Base-by-base conservation (phyloP, 2,797 vertebrate genomes). In the Aplochiton taeniatus region DNA sequence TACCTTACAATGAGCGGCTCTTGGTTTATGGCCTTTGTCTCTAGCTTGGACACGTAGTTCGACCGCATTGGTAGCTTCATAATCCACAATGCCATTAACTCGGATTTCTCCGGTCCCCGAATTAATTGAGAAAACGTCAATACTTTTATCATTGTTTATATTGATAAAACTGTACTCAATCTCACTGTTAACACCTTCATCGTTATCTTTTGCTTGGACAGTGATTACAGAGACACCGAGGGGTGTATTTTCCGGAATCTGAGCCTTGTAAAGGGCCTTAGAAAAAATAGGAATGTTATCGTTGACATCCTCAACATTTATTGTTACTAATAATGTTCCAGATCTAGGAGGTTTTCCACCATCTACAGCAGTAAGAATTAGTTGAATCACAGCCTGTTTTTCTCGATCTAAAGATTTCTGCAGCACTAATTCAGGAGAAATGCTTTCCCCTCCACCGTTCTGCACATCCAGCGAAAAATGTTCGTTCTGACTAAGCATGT, bases 41-140 rank as follows among this genome's bases (percentile, higher is more conserved):
- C 91, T 94, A 0, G 94, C 96, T 66, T 96, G 93, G 0, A 96
- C 90, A 1, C 94, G 91, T 8, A 97, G 92, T 87, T 96, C 94
- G 70, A 95, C 93, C 10, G 90, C 93, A 31, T 87, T 88, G 55
- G 86, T 90, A 60, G 93, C 91, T 82, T 97, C 95, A 10, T 94
- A 95, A 82, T 98, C 94, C 65, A 97, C 58, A 4, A 83, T 87
- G 13, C 93, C 94, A 0, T 92, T 93, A 6, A 97, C 90, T 4
- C 90, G 71, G 44, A 96, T 94, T 69, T 95, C 94, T 1, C 96
- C 95, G 0, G 91, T 93, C 0, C 58, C 14, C 0, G 92, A 75
- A 14, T 95, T 85, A 2, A 97, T 94, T 0, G 46, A 70, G 84
- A 98, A 97, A 53, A 88, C 85, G 14, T 94, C 78, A 0, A 93